A percentile compares a stretch with the other conserved stretches of the same genome.
These are phyloP conservation scores for Calidris pugnax DNA, from an alignment of 2,113 vertebrate genomes.

Conservation along the genomic window DNA sequence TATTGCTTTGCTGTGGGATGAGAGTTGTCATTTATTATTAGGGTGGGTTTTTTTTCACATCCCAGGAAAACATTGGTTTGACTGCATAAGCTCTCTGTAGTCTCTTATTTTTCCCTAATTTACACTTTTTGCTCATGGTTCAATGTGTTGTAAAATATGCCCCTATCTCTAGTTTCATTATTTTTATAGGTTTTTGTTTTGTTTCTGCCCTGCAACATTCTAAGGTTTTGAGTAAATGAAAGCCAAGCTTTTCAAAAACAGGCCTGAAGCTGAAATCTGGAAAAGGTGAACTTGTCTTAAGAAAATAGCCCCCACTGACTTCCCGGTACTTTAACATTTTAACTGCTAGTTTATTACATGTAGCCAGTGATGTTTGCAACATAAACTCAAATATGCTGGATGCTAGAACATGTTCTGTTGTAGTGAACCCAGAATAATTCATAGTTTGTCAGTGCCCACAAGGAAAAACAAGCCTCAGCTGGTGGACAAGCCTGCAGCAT, in stretches of 20 bases:
- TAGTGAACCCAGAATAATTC: not conserved
- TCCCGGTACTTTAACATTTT: not conserved
- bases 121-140: not conserved
- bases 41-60: conserved; percentile 22
- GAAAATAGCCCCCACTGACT: not conserved
- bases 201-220: not conserved
- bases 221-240: not conserved
- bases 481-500: not conserved
- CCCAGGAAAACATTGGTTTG: conserved; percentile 53
- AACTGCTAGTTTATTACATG: not conserved
- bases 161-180: not conserved
- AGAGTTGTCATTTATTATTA: conserved; percentile 73
- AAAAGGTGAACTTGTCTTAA: not conserved
- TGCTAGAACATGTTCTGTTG: not conserved
- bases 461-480: not conserved
- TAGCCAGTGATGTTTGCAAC: not conserved
- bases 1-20: conserved; percentile 75
- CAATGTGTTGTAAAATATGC: not conserved
- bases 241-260: not conserved
- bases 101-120: conserved; percentile 34
- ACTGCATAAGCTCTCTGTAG: conserved; percentile 12
- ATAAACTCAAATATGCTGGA: not conserved
- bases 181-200: not conserved
- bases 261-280: not conserved
- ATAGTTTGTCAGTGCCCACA: not conserved